Base-by-base conservation (phyloP, 2,797 vertebrate genomes). In the Xiphorhynchus erythropygius region DNA sequence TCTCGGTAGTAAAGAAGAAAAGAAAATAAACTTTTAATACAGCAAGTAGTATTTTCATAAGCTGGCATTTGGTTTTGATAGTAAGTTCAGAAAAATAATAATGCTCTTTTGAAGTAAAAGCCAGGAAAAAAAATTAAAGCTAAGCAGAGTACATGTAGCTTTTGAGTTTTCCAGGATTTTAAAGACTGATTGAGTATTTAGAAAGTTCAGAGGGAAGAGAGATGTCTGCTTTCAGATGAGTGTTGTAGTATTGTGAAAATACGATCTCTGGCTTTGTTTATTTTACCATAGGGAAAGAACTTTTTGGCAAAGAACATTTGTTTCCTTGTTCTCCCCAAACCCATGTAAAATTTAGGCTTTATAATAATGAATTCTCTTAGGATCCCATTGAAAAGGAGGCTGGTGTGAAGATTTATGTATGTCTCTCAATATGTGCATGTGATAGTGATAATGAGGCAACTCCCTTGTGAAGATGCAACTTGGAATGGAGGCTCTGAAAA, bases 81-180 rank as follows among this genome's bases (percentile, higher is more conserved):
- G 89, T 87, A 87, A 84, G 74, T 33, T 69, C 46, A 90, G 75
- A 67, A 85, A 74, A 86, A 86, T 70, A 76, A 71, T 82, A 90
- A 89, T 92, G 27, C 8, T 89, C 2, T 90, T 92, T 82, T 87
- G 68, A 95, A 94, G 83, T 65, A 79, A 47, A 69, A 71, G 6
- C 32, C 44, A 76, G 32, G 28, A 5, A 60, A 85, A 76, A 84
- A n/a, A 82, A 71, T 52, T 70, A 67, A 96, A 93, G 67, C 63
- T 90, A 70, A 88, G 88, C 42, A 64, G 3, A 90, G 33, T 93
- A 94, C 91, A 90, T 79, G 62, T 75, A 90, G 69, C 81, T 97
- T 94, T 95, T 83, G 68, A 67, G 49, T 82, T 94, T 96, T 90
- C 73, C 84, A 75, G 69, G 37, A 95, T 88, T 92, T 89, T 56